These are phyloP conservation scores for Drosophila varians DNA, from an alignment of 1,140 invertebrate genomes.

Conservation along the genomic window DNA sequence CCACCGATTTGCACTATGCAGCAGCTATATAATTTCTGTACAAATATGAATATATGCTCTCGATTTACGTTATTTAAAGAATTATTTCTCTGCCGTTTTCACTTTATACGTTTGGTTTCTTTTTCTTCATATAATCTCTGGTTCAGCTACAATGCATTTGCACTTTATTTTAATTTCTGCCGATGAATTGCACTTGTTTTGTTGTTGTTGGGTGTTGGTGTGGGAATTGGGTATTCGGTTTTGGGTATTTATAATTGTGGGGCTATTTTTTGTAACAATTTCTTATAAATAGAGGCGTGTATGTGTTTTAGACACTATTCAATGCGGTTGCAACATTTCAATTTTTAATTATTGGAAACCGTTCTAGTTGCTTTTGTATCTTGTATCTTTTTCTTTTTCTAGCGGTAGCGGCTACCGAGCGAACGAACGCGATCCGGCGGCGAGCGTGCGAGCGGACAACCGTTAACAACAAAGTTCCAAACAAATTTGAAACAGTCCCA, in stretches of 20 bases:
- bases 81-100: conserved; percentile 27
- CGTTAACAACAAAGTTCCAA: conserved; percentile 76
- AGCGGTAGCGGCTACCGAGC: conserved; percentile 46
- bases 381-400: conserved; percentile 35
- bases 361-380: conserved; percentile 37
- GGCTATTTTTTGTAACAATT: conserved; percentile 47
- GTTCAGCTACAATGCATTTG: conserved; percentile 75
- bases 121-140: conserved; percentile 3
- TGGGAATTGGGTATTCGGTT: conserved; percentile 2
- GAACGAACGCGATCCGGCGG: conserved; percentile 52
- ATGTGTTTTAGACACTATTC: conserved; percentile 19
- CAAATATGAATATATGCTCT: conserved; percentile 47
- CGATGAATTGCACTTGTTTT: conserved; percentile 75
- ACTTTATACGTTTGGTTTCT: conserved; percentile 22
- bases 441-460: conserved; percentile 55
- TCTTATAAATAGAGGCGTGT: conserved; percentile 31
- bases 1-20: conserved; percentile 31
- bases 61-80: conserved; percentile 34
- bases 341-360: conserved; percentile 31
- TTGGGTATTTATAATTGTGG: conserved; percentile 14
- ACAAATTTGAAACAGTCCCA: conserved; percentile 45
- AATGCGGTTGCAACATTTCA: conserved; percentile 40
- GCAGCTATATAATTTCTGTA: conserved; percentile 48
- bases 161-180: conserved; percentile 58
- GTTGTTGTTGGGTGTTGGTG: conserved; percentile 16